Percentiles rank a stretch among this genome's conserved stretches.
Conservation (phyloP, 1,140 invertebrate species). For the Trichonephila clavipes region DNA sequence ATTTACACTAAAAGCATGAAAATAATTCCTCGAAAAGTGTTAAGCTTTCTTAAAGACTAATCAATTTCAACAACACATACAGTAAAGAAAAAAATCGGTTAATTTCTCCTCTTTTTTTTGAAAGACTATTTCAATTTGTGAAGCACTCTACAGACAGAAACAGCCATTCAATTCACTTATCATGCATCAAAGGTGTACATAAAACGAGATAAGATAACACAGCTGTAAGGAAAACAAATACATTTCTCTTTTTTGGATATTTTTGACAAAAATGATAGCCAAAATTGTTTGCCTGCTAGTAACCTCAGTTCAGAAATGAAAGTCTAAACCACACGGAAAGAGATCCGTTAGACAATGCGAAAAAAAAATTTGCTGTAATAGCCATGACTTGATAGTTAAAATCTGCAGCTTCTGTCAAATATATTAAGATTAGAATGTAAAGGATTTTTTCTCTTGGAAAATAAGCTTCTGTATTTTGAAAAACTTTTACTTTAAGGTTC, state of each 20-base stretch:
- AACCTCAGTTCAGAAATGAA: neutral
- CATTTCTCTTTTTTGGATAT: neutral
- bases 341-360: neutral
- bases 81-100: neutral
- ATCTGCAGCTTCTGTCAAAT: neutral
- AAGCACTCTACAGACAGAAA: neutral
- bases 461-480: too few species aligned
- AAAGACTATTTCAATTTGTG: neutral
- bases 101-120: neutral
- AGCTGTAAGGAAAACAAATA: neutral
- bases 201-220: neutral
- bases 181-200: neutral
- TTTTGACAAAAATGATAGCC: constrained; percentile 4
- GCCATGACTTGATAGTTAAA: neutral
- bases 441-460: neutral
- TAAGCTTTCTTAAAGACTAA: neutral
- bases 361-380: neutral
- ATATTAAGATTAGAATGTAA: neutral
- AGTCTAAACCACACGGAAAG: neutral
- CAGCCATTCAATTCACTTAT: neutral
- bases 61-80: neutral
- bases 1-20: too few species aligned
- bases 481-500: too few species aligned
- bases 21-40: neutral
- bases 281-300: neutral